Percentiles rank a stretch among this genome's conserved stretches.
These are phyloP conservation scores for Nothocercus julius DNA, from an alignment of 2,113 vertebrate species.

Conservation along the genomic window DNA sequence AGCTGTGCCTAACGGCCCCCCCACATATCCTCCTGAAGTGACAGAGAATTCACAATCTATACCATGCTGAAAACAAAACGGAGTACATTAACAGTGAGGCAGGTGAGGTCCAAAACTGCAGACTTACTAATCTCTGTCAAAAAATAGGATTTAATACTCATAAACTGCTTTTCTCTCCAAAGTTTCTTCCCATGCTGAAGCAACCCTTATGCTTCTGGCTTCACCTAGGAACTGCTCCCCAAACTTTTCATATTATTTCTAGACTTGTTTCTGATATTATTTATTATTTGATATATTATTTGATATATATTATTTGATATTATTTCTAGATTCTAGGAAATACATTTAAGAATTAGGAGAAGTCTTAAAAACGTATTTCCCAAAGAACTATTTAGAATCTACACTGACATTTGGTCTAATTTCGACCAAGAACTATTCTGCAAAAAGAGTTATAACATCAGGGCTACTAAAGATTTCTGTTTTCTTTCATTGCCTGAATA, in stretches of 20 bases:
- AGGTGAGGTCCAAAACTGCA: neutral
- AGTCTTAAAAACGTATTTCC: neutral
- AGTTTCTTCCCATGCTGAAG: neutral
- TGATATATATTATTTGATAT: too few relatives aligned
- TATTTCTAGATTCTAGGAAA: neutral
- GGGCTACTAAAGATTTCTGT: neutral
- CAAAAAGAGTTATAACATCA: neutral
- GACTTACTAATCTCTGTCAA: neutral
- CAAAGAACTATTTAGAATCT: neutral
- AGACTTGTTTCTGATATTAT: too few relatives aligned
- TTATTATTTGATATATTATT: too few relatives aligned
- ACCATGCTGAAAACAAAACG: neutral
- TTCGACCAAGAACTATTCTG: neutral
- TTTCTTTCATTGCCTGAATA: neutral
- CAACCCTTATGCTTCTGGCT: neutral
- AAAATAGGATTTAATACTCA: neutral
- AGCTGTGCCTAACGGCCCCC: neutral
- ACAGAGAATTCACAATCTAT: neutral
- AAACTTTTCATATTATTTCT: neutral
- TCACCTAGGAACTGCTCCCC: neutral
- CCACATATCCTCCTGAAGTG: neutral
- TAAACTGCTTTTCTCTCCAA: neutral
- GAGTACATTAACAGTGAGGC: neutral
- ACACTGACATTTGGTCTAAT: neutral
- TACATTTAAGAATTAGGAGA: neutral